Base-by-base conservation (phyloP, 2,113 vertebrate species). In the Pseudolaguvia tuberculata region DNA sequence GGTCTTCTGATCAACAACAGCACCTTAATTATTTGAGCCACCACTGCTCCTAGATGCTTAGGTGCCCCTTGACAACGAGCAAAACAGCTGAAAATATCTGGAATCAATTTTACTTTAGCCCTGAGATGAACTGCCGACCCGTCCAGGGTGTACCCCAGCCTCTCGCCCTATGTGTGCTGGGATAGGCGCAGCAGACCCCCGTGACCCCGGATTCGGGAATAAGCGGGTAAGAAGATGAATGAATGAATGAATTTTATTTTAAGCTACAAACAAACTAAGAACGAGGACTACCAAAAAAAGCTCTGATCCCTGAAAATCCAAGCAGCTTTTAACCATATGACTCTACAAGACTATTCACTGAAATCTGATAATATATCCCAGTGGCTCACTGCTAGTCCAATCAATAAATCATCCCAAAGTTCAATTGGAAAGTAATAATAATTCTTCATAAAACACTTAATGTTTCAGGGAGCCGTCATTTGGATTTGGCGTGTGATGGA, bases 381-480 rank as follows among this genome's bases (percentile, higher is more conserved):
- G 93, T 95, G 94, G 92, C 93, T 92, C 93, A 50, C 45, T 29
- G 23, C 63, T 20, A 5, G 17, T 92, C 93, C 93, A 95, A 96
- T 96, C 93, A 96, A 95, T 95, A 95, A 95, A 93, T 92, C 90
- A 95, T 94, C 93, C 90, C 91, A 79, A 72, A 90, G 92, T 93
- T 95, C 93, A 94, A 93, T 94, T 90, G 92, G 92, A 95, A 94
- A 94, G 93, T 92, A 92, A 94, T 94, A 93, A 45, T 70, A 70
- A 78, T 81, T 73, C 76, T 94, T 94, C 91, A 89, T 91, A 92
- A 91, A 86, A 91, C 93, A 91, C 93, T 92, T 95, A 93, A 94
- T 95, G 94, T 93, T 86, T 87, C 86, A 70, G 39, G 35, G 61
- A 90, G 90, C 91, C 92, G 91, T 93, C 89, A 90, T 89, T 86